A percentile compares a stretch with the other conserved stretches of the same genome.
Conservation (phyloP, 2,113 vertebrate genomes). For the Varanus komodoensis region DNA sequence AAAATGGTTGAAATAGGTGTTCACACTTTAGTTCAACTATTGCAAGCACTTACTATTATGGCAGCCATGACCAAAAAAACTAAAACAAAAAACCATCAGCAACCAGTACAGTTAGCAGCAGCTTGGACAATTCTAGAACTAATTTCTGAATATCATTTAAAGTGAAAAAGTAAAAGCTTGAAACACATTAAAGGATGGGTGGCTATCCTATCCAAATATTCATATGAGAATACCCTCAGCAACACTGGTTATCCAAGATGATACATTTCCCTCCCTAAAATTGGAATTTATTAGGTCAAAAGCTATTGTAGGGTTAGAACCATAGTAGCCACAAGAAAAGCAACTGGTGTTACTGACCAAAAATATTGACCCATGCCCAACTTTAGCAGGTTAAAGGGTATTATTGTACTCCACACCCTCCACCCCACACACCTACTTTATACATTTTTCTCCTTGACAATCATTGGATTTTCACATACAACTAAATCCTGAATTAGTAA, state of each 20-base stretch:
- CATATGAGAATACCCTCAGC: not conserved
- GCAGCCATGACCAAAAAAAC: not conserved
- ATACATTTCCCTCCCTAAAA: not conserved
- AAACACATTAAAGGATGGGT: not conserved
- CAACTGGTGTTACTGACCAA: not conserved
- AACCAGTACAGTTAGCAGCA: not conserved
- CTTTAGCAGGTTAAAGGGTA: not conserved
- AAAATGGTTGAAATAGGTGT: not conserved
- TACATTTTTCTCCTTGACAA: not conserved
- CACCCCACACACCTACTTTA: not conserved
- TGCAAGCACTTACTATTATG: not conserved
- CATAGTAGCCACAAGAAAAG: not conserved
- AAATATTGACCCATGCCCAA: too few species aligned
- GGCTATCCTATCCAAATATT: not conserved
- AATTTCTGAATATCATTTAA: not conserved
- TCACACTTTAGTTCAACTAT: not conserved
- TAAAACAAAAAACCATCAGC: too few species aligned
- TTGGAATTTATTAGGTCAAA: not conserved
- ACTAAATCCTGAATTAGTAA: not conserved
- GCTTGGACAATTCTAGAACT: not conserved
- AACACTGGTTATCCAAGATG: not conserved
- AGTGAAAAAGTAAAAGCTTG: not conserved
- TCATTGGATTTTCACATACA: not conserved
- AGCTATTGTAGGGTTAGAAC: not conserved
- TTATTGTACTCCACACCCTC: not conserved